Base-by-base conservation (phyloP, 2,797 vertebrate species). In the Rhyacichthys aspro region DNA sequence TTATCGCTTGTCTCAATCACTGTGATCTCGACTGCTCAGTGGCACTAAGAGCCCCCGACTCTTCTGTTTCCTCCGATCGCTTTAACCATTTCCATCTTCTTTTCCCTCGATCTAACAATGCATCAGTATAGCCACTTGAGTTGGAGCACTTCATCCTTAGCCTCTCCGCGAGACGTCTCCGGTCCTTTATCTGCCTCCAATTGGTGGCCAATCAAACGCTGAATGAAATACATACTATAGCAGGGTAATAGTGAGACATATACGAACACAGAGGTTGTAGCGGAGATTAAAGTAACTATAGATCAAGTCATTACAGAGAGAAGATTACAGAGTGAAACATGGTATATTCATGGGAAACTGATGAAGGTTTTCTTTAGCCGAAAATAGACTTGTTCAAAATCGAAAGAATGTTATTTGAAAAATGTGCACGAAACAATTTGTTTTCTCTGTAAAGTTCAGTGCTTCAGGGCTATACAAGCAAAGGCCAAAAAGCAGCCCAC, bases 111-210 rank as follows among this genome's bases (percentile, higher is more conserved):
- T 18, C 33, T 15, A 80, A 55, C 49, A 59, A 36, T 34, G 59
- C 49, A 76, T 85, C 76, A 77, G 63, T 64, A 71, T 71, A 55
- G 58, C 70, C 72, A 78, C 79, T 83, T 62, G 54, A 59, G 78
- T 72, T 83, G 53, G 72, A 83, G 78, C 72, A 64, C 61, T 59
- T 52, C 33, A 16, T 43, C 61, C 47, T 62, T 32, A 28, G 12
- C 16, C 17, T 68, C 38, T 47, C 11, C 39, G 19, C 18, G n/a
- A 19, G 33, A 54, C 73, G 66, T 58, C 55, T 55, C 56, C 47
- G 43, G 11, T 43, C 52, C 43, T n/a, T 49, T 11, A 0, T 39
- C 10, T 1, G 18, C 46, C 15, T 54, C 59, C 8, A 15, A 16
- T 34, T 55, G 43, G 57, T 5, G 42, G 43, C 64, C 67, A 66